Evolutionary conservation across 2,113 vertebrate species (phyloP), one percentile per base, ranked within the genome.

Genomic region (Neoarius graeffei): DNA sequence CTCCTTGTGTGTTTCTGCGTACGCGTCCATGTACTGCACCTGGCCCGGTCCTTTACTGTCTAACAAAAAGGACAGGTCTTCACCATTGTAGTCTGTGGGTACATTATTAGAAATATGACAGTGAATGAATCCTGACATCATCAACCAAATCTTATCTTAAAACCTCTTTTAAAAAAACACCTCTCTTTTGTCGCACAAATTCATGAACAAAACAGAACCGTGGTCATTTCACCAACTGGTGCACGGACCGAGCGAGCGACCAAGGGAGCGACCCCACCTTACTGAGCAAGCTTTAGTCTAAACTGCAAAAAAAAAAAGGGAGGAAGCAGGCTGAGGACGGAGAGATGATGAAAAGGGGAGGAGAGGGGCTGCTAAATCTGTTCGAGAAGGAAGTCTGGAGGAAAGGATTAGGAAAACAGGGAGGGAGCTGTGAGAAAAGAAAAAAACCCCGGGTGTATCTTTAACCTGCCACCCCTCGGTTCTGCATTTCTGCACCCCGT

Each of bases 41-140:
- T 94, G 94, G 84, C 80, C 89, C 0, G 91, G 80, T 23, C 54
- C 84, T 93, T 94, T 95, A 86, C 93, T 94, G 93, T 96, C 95
- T 94, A 96, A 95, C 91, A 95, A 92, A 94, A 96, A 95, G 93
- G 95, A 96, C 92, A 95, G 94, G 91, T 96, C 95, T 95, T 96
- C 95, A 93, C 94, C 94, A 94, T 89, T 92, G 91, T 89, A 94
- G 93, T 96, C 95, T 96, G 93, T 91, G 93, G 92, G 93, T 92
- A 92, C 91, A 93, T 90, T 80, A 87, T 80, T 80, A 80, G 85
- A 91, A 60, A 89, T 76, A 83, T 86, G 86, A 93, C 85, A 92
- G 19, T 20, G 64, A 88, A 88, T 80, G 42, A 93, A 87, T 30
- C 71, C 76, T 5, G 27, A 8, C 80, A 42, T 60, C 27, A 35